A percentile compares a stretch with the other conserved stretches of the same genome.
Evolutionary conservation across 2,113 vertebrate species (phyloP).

Genomic region (Mobula birostris): DNA sequence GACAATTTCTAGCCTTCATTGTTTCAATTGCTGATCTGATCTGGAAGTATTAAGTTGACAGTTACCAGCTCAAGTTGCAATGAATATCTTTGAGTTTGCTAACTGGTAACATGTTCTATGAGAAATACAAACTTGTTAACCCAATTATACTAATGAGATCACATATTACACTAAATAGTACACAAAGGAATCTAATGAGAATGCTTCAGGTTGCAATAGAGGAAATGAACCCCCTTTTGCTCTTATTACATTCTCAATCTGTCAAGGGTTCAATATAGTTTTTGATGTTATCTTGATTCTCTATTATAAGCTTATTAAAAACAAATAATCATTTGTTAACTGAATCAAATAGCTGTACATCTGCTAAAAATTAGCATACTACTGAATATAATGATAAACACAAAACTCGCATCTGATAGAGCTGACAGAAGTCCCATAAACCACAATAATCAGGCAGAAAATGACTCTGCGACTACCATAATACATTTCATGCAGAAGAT

Average conservation of each 20-base stretch:
- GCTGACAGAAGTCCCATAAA: not conserved
- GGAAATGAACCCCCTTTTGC: not conserved
- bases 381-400: slow-evolving; percentile 21
- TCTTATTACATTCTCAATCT: not conserved
- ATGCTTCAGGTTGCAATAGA: not conserved
- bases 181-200: not conserved
- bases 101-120: not conserved
- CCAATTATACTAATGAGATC: not conserved
- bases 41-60: not conserved
- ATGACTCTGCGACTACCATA: not conserved
- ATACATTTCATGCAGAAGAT: slow-evolving; percentile 5
- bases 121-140: slow-evolving; percentile 16
- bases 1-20: too few relatives aligned
- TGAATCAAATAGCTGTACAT: not conserved
- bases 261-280: not conserved
- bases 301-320: not conserved
- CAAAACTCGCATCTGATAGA: not conserved
- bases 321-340: not conserved
- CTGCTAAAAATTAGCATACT: not conserved
- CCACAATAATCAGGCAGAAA: slow-evolving; percentile 26
- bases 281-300: not conserved
- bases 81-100: not conserved
- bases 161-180: not conserved
- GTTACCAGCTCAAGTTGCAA: not conserved
- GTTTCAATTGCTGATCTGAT: not conserved